Percentiles rank a stretch among this genome's conserved stretches.
phyloP scores from a whole-genome alignment of 2,888 invertebrate species.

The Syrphus vitripennis region DNA sequence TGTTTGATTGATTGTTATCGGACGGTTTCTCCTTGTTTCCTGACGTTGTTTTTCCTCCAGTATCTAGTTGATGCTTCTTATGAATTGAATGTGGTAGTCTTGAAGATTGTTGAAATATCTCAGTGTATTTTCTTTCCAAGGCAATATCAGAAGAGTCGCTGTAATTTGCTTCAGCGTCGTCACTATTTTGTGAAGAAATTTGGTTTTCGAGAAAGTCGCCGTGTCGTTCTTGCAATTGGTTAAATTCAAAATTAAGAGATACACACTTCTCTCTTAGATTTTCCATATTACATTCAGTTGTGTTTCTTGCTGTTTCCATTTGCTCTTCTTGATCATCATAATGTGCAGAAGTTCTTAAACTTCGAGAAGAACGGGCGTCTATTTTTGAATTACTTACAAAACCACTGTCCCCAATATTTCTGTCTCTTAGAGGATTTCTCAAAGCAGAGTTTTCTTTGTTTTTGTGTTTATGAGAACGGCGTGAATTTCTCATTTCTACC shows the following conservation, averaged over 20 bases:
- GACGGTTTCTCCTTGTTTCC: constrained; percentile 73
- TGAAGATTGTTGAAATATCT: constrained; percentile 69
- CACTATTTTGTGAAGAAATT: constrained; percentile 28
- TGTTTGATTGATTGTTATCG: not conserved
- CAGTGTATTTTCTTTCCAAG: constrained; percentile 73
- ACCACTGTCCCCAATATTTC: constrained; percentile 15
- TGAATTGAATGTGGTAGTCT: not conserved
- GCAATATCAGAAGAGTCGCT: constrained; percentile 72
- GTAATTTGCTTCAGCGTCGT: constrained; percentile 16
- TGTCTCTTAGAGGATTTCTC: constrained; percentile 21
- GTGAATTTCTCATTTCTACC: not conserved
- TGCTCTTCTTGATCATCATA: constrained; percentile 4
- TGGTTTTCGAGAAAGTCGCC: constrained; percentile 73
- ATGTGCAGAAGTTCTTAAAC: constrained; percentile 7
- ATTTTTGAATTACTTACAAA: not conserved
- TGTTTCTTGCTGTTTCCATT: constrained; percentile 7
- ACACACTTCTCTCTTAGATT: constrained; percentile 77
- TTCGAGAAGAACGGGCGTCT: not conserved
- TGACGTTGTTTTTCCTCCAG: constrained; percentile 74
- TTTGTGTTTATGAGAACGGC: not conserved
- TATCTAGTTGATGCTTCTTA: constrained; percentile 52
- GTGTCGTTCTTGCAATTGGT: constrained; percentile 77
- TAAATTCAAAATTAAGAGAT: constrained; percentile 77
- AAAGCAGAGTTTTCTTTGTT: not conserved
- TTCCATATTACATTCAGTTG: constrained; percentile 72